Evolutionary conservation across 2,113 vertebrate species (phyloP).

Genomic region (Erythrocebus patas): DNA sequence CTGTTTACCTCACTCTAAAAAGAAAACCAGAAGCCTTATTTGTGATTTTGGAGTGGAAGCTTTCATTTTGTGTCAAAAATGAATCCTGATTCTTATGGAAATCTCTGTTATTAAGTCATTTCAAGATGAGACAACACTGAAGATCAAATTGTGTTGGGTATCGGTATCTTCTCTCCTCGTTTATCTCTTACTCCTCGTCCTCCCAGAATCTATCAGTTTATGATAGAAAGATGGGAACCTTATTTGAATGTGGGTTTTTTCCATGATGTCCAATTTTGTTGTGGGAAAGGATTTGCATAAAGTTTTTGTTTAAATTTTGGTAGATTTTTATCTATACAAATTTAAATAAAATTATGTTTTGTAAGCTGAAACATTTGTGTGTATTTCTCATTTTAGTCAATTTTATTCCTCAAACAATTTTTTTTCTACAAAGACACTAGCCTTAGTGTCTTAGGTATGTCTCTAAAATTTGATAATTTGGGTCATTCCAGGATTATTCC

Average conservation of each 20-base stretch:
- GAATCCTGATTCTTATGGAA: background rate
- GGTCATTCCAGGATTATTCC: background rate
- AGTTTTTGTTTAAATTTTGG: conserved; percentile 50
- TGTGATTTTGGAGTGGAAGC: conserved; percentile 26
- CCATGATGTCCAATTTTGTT: background rate
- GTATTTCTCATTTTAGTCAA: background rate
- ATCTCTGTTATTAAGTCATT: background rate
- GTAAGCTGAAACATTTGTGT: background rate
- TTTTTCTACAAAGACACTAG: background rate
- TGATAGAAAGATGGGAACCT: background rate
- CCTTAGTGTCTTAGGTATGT: background rate
- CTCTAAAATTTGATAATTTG: background rate
- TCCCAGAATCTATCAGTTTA: conserved; percentile 41
- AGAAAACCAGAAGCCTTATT: conserved; percentile 27
- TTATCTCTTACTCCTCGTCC: background rate
- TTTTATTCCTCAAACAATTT: background rate
- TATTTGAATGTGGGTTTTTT: background rate
- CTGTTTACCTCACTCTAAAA: conserved; percentile 73
- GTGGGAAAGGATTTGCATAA: conserved; percentile 2
- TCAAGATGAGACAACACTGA: background rate
- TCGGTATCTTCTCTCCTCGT: background rate
- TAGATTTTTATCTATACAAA: conserved; percentile 52
- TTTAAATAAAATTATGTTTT: conserved; percentile 69
- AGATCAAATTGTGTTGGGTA: background rate
- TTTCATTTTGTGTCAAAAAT: background rate